Percentiles rank a stretch among this genome's conserved stretches.
phyloP scores from a whole-genome alignment of 2,888 invertebrate species.

The Eristalis pertinax region DNA sequence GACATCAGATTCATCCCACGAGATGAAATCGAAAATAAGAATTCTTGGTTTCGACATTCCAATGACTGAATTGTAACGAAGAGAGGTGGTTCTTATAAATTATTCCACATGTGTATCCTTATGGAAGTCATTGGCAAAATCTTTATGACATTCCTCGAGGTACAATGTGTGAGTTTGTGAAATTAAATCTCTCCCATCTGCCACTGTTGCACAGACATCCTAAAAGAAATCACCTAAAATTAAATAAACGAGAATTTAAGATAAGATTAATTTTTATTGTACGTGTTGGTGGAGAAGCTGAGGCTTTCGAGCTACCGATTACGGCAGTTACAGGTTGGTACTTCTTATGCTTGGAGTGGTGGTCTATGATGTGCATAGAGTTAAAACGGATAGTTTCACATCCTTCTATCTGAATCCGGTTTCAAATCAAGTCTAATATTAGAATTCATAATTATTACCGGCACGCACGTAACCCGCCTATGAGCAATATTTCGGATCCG shows the following conservation, averaged over 20 bases:
- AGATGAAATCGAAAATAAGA: not conserved
- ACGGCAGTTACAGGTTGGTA: not conserved
- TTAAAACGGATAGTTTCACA: not conserved
- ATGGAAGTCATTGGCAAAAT: not conserved
- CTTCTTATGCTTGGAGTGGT: too few species aligned
- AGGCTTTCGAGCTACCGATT: not conserved
- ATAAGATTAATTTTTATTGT: not conserved
- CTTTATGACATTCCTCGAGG: not conserved
- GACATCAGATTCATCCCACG: not conserved
- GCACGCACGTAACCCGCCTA: not conserved
- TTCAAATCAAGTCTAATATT: slow-evolving; percentile 21
- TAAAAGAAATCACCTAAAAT: not conserved
- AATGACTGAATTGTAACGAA: not conserved
- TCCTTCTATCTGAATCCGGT: not conserved
- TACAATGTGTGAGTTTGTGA: not conserved
- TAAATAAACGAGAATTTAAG: not conserved
- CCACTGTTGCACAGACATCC: not conserved
- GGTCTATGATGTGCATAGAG: not conserved
- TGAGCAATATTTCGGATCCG: not conserved
- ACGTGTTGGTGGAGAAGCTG: not conserved
- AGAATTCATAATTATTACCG: slow-evolving; percentile 47
- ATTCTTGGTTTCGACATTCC: not conserved
- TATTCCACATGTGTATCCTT: not conserved
- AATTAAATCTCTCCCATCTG: not conserved
- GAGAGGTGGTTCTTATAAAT: not conserved